Evolutionary conservation across 2,888 invertebrate species (phyloP), one percentile per base, ranked within the genome.

Genomic region (Lepidocyrtoides sp.): DNA sequence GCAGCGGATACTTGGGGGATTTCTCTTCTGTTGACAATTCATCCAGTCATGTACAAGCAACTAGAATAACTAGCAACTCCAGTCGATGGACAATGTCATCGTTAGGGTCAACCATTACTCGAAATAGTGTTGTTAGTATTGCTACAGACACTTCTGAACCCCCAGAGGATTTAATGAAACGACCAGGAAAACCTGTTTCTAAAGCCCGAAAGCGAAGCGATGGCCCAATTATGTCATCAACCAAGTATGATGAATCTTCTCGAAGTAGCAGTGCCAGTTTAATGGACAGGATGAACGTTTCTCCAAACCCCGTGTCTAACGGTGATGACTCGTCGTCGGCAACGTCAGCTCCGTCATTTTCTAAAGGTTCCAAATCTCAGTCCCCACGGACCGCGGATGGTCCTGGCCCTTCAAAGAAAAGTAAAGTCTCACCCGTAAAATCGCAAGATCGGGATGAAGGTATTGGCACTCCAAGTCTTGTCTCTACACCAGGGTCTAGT

Each of bases 1-100:
- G 85, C 14, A 91, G 88, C 69, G 93, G 93, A 1, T 93, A 93
- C 48, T 72, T 91, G n/a, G 93, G 89, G 2, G 93, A 93, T 75
- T 54, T 93, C 26, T 93, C 93, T 0, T 88, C 88, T 1, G 20
- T 48, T 0, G 91, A 90, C 51, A 79, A 51, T 14, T 92, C 90
- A 10, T 20, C 66, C 5, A 44, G 51, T 77, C 63, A 12, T 14
- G 23, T 66, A n/a, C 63, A 66, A 32, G 63, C 32, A 29, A 32
- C 51, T 48, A 23, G n/a, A 26, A 44, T 7, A 17, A 54, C 66
- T 60, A 82, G 51, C 36, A 69, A 17, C 10, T 77, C 29, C n/a
- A 91, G 29, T 48, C 23, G 89, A 4, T 88, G 79, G 86, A 91
- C 93, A 4, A 81, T 91, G 10, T 89, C 91, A 5, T 91, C 93